Percentiles rank a stretch among this genome's conserved stretches.
These are phyloP conservation scores for Malurus melanocephalus DNA, from an alignment of 2,113 vertebrate species.

Conservation along the genomic window DNA sequence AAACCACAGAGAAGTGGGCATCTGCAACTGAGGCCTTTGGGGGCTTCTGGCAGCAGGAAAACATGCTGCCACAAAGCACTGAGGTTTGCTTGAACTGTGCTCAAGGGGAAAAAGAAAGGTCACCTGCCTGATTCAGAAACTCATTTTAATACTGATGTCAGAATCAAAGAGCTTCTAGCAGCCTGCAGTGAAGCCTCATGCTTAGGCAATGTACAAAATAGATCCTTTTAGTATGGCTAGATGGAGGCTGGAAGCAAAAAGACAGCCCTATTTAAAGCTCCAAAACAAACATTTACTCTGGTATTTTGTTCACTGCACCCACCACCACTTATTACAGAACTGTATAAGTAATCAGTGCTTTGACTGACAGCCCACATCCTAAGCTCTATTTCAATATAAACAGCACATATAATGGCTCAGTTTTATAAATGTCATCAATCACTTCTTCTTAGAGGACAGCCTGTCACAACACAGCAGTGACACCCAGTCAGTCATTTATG, in stretches of 20 bases:
- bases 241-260: not conserved
- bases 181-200: not conserved
- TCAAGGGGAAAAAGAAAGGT: not conserved
- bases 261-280: not conserved
- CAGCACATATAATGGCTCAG: not conserved
- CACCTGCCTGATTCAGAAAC: not conserved
- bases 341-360: constrained; percentile 25
- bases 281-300: not conserved
- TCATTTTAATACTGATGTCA: not conserved
- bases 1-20: not conserved
- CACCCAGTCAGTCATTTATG: constrained; percentile 6
- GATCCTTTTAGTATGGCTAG: not conserved
- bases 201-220: not conserved
- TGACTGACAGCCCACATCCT: constrained; percentile 42
- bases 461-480: constrained; percentile 61
- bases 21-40: not conserved
- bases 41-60: not conserved
- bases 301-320: not conserved
- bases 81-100: not conserved
- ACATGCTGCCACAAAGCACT: not conserved
- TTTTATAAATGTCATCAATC: constrained; percentile 39
- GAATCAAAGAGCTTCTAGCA: not conserved
- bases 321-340: not conserved
- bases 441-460: not conserved
- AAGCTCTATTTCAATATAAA: constrained; percentile 39